Base-by-base conservation (phyloP, 2,888 invertebrate genomes). In the Pterostichus niger region DNA sequence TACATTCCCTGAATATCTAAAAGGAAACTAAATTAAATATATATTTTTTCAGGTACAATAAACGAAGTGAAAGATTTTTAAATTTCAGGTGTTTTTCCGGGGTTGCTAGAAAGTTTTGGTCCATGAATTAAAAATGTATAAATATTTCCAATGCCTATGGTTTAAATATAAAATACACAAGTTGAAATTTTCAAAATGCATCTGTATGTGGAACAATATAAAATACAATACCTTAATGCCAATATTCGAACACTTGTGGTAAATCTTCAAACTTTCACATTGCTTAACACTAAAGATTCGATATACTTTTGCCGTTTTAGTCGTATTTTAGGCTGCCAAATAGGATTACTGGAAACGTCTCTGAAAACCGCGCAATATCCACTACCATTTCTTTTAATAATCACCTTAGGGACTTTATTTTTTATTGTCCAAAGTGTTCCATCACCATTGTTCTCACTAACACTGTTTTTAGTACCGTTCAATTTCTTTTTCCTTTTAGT, bases 381-480 rank as follows among this genome's bases (percentile, higher is more conserved):
- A 59, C 31, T 75, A 10, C 46, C 82, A 6, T 75, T 82, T 31
- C 82, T 52, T 46, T 82, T 82, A 11, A 82, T 82, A 46, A 82
- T 82, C 24, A 82, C 82, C 35, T 82, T 82, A 56, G 82, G 82
- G 17, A 82, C 61, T 82, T 82, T 82, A 73, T 73, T 68, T 75
- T 59, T 82, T 17, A 75, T 49, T 13, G 75, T 61, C 82, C 82
- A 82, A 17, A 33, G 31, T 6, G 75, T 33, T n/a, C 49, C 56
- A 54, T 71, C 59, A 31, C 31, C 17, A 82, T 56, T 75, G 17
- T 44, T 59, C 10, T 33, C 49, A 56, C 35, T 44, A 6, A 17
- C 52, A 56, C 56, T 68, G 2, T 31, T 59, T 44, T 82, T 24
- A 24, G 15, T 13, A 5, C 17, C 44, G 52, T 71, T 15, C 35